These are phyloP conservation scores for Adelognathus sp. DNA, from an alignment of 2,888 invertebrate species.

Conservation along the genomic window DNA sequence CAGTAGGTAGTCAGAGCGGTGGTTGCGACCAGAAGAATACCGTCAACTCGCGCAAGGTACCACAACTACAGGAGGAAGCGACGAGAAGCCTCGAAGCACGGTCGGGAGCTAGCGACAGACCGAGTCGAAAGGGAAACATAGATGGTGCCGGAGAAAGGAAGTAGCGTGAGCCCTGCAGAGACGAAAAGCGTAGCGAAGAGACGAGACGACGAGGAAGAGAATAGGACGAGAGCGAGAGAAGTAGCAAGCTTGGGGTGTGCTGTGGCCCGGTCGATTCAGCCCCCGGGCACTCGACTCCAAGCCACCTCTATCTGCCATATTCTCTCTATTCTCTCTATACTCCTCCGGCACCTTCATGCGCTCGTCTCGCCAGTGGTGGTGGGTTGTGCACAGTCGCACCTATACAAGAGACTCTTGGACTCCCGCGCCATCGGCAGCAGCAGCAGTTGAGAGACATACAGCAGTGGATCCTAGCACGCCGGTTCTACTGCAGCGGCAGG, in stretches of 20 bases:
- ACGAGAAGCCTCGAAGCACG: conserved; percentile 37
- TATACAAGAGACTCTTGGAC: conserved; percentile 35
- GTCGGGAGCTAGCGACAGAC: conserved; percentile 5
- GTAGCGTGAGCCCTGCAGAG: conserved; percentile 52
- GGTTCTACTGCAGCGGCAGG: conserved; percentile 49
- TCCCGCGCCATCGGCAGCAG: conserved; percentile 4
- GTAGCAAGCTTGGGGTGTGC: conserved; percentile 70
- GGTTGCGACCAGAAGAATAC: conserved; percentile 52
- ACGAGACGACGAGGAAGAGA: conserved; percentile 59
- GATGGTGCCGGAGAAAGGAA: conserved; percentile 8
- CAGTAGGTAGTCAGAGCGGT: conserved; percentile 43
- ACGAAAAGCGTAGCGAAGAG: conserved; percentile 59
- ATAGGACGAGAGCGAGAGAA: conserved; percentile 55
- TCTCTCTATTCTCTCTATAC: conserved; percentile 74
- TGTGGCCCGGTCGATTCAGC: conserved; percentile 79
- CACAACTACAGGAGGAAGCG: conserved; percentile 30
- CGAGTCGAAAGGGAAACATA: conserved; percentile 32
- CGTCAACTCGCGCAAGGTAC: conserved; percentile 50
- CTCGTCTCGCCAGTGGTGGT: conserved; percentile 34
- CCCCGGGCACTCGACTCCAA: conserved; percentile 80
- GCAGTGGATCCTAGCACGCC: conserved; percentile 55
- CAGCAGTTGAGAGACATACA: conserved; percentile 59
- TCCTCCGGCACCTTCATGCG: conserved; percentile 70
- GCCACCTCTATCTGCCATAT: conserved; percentile 79
- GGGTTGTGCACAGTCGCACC: conserved; percentile 33